Evolutionary conservation across 2,113 vertebrate genomes (phyloP), one percentile per base, ranked within the genome.

Genomic region (Holacanthus passer): DNA sequence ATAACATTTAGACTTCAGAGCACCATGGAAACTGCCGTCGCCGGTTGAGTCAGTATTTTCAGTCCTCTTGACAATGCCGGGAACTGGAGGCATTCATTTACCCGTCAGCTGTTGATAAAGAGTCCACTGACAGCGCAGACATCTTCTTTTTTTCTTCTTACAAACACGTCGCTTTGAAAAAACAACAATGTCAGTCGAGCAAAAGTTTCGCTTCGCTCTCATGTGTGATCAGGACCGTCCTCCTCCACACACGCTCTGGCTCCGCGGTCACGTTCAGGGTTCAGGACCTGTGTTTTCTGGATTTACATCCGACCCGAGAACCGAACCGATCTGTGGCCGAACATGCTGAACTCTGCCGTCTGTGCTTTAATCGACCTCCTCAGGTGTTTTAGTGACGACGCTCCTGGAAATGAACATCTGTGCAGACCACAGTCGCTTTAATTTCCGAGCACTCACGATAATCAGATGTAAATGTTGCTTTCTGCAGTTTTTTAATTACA

Each of bases 61-160:
- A n/a, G 55, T 41, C 48, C 17, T 32, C 79, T 77, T 67, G 73
- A 77, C 47, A 71, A 29, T n/a, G 48, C 12, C 14, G 68, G 47
- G 48, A 63, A 77, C 79, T 37, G 77, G 22, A 87, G 65, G 82
- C 73, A 53, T 22, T 78, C 19, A 70, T 87, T 62, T 80, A 63
- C 77, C 79, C 77, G 75, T 85, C 79, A 87, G 62, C 76, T 67
- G 53, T 16, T 83, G 64, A 83, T 60, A 77, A 73, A 71, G 37
- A 47, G 31, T 32, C 65, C 39, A n/a, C 52, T 72, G 81, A 84
- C 84, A 79, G 79, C 32, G 1, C 47, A 31, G 12, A 22, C 35
- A 4, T 77, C 77, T 14, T 45, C 31, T 37, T 64, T 27, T 20
- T 50, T n/a, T n/a, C 5, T 19, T 41, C 43, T 43, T 55, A 45